phyloP scores from a whole-genome alignment of 2,888 invertebrate species.

The Colletes collaris region DNA sequence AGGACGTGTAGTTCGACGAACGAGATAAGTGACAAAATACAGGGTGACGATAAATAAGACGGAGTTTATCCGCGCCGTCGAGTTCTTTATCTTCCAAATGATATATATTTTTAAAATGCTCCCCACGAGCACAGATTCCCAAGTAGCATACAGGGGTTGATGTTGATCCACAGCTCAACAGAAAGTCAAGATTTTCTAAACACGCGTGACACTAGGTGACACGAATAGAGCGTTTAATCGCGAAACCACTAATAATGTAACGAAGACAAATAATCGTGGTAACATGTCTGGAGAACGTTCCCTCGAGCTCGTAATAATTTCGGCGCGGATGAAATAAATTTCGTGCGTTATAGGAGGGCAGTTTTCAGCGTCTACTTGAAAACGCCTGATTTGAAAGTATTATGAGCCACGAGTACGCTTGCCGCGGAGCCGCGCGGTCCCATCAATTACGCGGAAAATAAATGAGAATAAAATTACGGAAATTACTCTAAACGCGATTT shows the following conservation, averaged over 20 bases:
- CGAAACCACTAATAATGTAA: slow-evolving; percentile 1
- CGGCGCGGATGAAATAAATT: slow-evolving; percentile 29
- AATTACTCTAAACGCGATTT: slow-evolving; percentile 33
- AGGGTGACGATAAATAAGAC: slow-evolving; percentile 11
- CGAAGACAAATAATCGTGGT: background rate
- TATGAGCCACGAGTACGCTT: slow-evolving; percentile 17
- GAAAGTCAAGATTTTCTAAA: no score
- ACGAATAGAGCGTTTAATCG: no score
- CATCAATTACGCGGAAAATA: slow-evolving; percentile 31
- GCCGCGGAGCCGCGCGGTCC: background rate
- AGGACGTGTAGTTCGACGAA: background rate
- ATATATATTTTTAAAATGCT: no score
- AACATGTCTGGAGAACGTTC: slow-evolving; percentile 9
- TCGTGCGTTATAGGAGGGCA: background rate
- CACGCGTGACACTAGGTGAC: no score
- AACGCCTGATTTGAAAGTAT: slow-evolving; percentile 38
- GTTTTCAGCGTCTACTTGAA: background rate
- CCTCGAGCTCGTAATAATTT: slow-evolving; percentile 2
- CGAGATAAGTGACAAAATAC: slow-evolving; percentile 21
- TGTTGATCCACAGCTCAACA: no score
- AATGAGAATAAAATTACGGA: slow-evolving; percentile 29
- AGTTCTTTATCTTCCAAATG: no score
- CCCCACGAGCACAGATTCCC: no score
- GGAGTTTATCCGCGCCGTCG: no score
- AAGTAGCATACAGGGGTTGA: no score